Conservation (phyloP, 2,113 vertebrate species). For the Rhea pennata region DNA sequence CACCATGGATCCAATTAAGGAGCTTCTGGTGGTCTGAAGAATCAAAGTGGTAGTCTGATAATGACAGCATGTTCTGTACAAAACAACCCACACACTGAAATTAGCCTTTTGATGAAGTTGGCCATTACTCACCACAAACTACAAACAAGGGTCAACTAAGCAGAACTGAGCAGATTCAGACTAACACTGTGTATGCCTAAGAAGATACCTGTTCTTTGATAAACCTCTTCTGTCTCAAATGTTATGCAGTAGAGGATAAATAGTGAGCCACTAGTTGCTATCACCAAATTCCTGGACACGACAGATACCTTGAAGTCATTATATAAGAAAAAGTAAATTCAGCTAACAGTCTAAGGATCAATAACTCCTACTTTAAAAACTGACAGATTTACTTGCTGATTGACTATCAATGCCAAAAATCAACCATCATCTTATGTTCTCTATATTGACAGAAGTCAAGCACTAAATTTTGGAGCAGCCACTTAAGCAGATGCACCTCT, state of each 20-base stretch:
- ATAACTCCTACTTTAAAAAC: neutral
- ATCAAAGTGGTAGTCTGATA: neutral
- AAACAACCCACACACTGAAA: neutral
- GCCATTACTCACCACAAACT: neutral
- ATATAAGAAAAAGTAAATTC: neutral
- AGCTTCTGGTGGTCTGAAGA: neutral
- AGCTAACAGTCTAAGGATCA: neutral
- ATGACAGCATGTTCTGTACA: neutral
- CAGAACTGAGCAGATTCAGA: neutral
- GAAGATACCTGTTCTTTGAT: neutral
- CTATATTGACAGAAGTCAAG: neutral
- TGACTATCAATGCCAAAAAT: neutral
- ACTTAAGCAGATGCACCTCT: neutral
- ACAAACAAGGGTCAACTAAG: neutral
- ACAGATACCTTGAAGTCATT: neutral
- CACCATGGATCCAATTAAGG: neutral
- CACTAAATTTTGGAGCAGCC: neutral
- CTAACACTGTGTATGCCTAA: neutral
- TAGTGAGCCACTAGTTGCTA: neutral
- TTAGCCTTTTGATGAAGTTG: neutral
- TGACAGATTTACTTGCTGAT: neutral
- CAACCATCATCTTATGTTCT: neutral
- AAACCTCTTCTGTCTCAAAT: neutral
- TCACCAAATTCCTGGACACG: accelerated
- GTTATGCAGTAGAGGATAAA: neutral